phyloP scores from a whole-genome alignment of 2,888 invertebrate species.

The Diplolepis rosae region DNA sequence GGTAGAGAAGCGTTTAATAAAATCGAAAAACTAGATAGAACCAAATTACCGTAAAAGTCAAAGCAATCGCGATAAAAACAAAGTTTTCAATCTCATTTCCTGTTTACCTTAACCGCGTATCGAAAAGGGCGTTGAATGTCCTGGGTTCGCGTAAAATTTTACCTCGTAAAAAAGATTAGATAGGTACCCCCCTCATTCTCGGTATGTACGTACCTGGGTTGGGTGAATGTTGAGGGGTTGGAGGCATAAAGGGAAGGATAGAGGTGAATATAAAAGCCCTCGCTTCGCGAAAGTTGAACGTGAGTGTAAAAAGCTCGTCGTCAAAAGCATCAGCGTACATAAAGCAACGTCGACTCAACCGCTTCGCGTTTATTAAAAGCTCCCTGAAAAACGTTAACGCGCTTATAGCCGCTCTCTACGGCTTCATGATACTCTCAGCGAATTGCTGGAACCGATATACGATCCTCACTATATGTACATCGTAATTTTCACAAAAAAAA shows the following conservation, averaged over 20 bases:
- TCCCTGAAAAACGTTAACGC: constrained; percentile 57
- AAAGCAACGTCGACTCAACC: constrained; percentile 41
- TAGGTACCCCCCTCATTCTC: constrained; percentile 29
- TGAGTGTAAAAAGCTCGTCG: constrained; percentile 39
- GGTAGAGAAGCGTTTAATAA: no score
- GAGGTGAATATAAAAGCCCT: constrained; percentile 64
- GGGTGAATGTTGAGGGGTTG: constrained; percentile 29
- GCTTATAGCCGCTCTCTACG: constrained; percentile 41
- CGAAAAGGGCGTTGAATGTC: constrained; percentile 30
- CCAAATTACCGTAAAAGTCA: constrained; percentile 7
- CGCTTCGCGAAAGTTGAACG: constrained; percentile 37
- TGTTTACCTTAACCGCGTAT: constrained; percentile 23
- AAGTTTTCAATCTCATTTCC: constrained; percentile 15
- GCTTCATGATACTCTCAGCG: constrained; percentile 27
- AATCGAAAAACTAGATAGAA: not conserved
- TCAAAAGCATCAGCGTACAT: constrained; percentile 40
- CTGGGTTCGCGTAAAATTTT: constrained; percentile 56
- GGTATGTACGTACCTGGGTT: constrained; percentile 1
- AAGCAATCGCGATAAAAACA: constrained; percentile 13
- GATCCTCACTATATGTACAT: constrained; percentile 4
- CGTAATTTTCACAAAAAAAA: not conserved
- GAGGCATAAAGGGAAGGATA: constrained; percentile 41
- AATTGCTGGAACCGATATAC: constrained; percentile 8
- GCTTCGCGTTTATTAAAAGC: constrained; percentile 61
- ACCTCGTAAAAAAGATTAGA: constrained; percentile 66